These are phyloP conservation scores for Mamestra brassicae DNA, from an alignment of 2,888 invertebrate species.

Conservation along the genomic window DNA sequence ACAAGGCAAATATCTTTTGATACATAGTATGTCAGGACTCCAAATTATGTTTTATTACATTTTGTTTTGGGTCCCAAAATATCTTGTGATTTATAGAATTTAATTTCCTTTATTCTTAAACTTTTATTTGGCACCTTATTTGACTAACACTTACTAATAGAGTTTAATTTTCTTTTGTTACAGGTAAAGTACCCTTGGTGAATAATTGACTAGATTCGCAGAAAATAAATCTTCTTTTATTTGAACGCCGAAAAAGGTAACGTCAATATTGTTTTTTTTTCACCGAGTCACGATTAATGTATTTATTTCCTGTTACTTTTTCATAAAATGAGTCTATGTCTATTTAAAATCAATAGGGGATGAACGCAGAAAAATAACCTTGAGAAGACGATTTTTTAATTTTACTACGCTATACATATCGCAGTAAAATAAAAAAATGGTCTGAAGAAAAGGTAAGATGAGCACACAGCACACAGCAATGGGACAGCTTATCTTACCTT, in stretches of 20 bases:
- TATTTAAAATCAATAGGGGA: too few species aligned
- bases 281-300: not conserved
- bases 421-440: too few species aligned
- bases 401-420: too few species aligned
- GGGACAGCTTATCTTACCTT: too few species aligned
- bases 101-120: conserved; percentile 45
- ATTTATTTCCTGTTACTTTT: not conserved
- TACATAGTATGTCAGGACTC: conserved; percentile 11
- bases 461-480: too few species aligned
- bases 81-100: conserved; percentile 34
- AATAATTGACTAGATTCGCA: conserved; percentile 28
- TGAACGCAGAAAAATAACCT: too few species aligned
- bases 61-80: conserved; percentile 28
- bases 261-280: not conserved
- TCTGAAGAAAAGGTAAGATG: too few species aligned
- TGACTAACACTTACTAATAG: conserved; percentile 46
- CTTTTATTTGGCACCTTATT: conserved; percentile 20
- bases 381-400: too few species aligned
- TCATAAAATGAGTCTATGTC: too few species aligned
- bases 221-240: conserved; percentile 19
- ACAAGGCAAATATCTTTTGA: conserved; percentile 22
- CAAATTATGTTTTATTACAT: conserved; percentile 42
- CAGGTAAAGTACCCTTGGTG: conserved; percentile 55
- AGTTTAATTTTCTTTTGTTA: conserved; percentile 59
- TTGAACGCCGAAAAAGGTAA: conserved; percentile 14